Evolutionary conservation across 2,797 vertebrate species (phyloP).

Genomic region (Eospalax fontanierii): DNA sequence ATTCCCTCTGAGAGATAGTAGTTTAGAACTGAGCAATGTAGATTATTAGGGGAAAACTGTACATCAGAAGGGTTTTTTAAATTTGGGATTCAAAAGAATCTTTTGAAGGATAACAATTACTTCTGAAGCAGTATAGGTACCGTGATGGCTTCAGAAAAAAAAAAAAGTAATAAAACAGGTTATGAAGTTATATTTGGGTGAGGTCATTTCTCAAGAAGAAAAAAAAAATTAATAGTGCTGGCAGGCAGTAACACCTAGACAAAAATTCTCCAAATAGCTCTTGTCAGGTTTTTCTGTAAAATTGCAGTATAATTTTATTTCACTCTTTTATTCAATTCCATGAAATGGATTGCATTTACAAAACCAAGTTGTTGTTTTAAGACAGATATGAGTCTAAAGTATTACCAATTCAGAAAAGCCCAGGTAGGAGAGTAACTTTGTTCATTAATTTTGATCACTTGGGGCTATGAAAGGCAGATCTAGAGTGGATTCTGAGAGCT

Average conservation of each 20-base stretch:
- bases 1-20: slow-evolving; percentile 91
- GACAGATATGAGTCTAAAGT: slow-evolving; percentile 32
- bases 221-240: slow-evolving; percentile 80
- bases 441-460: slow-evolving; percentile 41
- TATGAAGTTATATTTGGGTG: slow-evolving; percentile 82
- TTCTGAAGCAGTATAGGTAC: slow-evolving; percentile 89
- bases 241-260: slow-evolving; percentile 52
- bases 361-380: slow-evolving; percentile 72
- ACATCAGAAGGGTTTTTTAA: slow-evolving; percentile 89
- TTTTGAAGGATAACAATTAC: slow-evolving; percentile 92
- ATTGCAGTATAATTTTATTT: slow-evolving; percentile 81
- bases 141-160: slow-evolving; percentile 87
- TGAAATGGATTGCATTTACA: slow-evolving; percentile 75
- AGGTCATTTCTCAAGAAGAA: slow-evolving; percentile 80
- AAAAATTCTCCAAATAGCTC: slow-evolving; percentile 84
- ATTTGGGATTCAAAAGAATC: slow-evolving; percentile 86
- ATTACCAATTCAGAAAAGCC: slow-evolving; percentile 55
- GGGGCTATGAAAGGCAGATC: background rate
- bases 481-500: background rate
- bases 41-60: slow-evolving; percentile 89
- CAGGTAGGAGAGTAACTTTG: background rate
- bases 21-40: slow-evolving; percentile 90
- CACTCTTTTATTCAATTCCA: slow-evolving; percentile 74
- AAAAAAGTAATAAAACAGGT: slow-evolving; percentile 89
- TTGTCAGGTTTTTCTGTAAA: slow-evolving; percentile 78